Evolutionary conservation across 2,113 vertebrate genomes (phyloP).

Genomic region (Boleophthalmus pectinirostris): DNA sequence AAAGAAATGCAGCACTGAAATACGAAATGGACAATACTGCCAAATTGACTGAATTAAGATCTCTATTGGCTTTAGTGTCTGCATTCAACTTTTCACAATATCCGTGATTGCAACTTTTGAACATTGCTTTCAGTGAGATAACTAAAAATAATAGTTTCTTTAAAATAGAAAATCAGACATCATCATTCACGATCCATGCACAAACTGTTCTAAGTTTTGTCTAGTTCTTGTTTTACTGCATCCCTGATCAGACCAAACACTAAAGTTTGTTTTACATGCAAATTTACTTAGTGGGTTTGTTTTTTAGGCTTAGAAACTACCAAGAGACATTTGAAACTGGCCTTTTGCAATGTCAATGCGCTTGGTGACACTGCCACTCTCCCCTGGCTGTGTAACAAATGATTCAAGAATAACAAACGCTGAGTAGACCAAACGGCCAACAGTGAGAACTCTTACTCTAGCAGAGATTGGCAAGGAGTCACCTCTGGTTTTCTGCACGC

Average conservation of each 20-base stretch:
- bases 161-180: not conserved
- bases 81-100: not conserved
- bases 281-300: not conserved
- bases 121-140: not conserved
- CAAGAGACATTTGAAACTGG: slow-evolving; percentile 13
- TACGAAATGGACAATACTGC: not conserved
- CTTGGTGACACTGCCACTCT: not conserved
- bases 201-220: not conserved
- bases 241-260: not conserved
- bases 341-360: not conserved
- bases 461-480: slow-evolving; percentile 19
- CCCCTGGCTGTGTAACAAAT: not conserved
- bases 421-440: slow-evolving; percentile 15
- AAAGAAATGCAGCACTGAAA: not conserved
- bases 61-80: not conserved
- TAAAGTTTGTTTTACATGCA: not conserved
- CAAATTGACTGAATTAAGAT: not conserved
- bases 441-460: slow-evolving; percentile 22
- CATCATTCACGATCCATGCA: not conserved
- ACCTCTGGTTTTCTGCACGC: slow-evolving; percentile 11
- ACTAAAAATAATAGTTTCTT: not conserved
- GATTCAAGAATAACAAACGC: slow-evolving; percentile 13
- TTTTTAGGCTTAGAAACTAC: slow-evolving; percentile 22
- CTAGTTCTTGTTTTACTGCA: not conserved
- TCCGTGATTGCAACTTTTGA: not conserved